Conservation (phyloP, 2,113 vertebrate species). For the Malurus cyaneus region DNA sequence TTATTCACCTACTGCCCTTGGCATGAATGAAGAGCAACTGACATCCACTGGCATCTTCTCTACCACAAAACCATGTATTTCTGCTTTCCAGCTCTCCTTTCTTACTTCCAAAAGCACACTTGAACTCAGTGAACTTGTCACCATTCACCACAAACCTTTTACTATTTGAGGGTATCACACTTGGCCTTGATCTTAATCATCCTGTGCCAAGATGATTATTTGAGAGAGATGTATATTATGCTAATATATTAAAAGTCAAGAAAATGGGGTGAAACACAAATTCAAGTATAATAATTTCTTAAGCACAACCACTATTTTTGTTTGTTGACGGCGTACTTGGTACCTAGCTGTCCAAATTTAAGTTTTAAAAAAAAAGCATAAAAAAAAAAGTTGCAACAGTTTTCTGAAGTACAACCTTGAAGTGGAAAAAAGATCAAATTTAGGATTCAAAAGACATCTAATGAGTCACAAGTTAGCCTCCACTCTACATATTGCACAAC, state of each 20-base stretch:
- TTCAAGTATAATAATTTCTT: not conserved
- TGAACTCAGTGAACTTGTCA: not conserved
- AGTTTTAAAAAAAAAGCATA: not conserved
- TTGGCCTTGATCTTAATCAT: not conserved
- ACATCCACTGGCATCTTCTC: not conserved
- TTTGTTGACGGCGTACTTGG: not conserved
- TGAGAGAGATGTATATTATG: not conserved
- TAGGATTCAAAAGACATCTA: not conserved
- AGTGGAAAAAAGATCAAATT: not conserved
- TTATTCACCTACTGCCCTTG: not conserved
- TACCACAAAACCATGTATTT: not conserved
- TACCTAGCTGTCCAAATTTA: not conserved
- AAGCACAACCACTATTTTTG: not conserved
- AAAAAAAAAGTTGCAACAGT: not conserved
- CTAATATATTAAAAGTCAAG: not conserved
- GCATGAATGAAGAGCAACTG: not conserved
- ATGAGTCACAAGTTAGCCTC: not conserved
- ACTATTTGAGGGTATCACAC: not conserved
- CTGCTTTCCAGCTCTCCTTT: not conserved
- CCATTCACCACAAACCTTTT: not conserved
- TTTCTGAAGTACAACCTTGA: not conserved
- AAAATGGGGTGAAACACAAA: not conserved
- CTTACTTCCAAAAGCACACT: not conserved
- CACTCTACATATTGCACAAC: not conserved
- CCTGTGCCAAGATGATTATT: not conserved